These are phyloP conservation scores for Poeciliopsis occidentalis DNA, from an alignment of 2,113 vertebrate species.

Conservation along the genomic window DNA sequence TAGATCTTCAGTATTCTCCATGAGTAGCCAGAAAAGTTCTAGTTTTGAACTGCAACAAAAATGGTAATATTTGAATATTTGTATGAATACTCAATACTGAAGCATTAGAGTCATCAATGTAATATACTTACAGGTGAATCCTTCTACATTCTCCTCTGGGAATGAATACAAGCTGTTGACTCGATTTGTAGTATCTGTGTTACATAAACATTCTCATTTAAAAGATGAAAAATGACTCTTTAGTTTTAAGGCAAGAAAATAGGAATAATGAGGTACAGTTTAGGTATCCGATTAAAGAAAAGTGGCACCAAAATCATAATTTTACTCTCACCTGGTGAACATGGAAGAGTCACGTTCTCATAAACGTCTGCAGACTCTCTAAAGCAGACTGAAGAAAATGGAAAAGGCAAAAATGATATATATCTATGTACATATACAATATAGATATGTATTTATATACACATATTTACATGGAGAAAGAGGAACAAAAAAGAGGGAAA, in stretches of 20 bases:
- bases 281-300: not conserved
- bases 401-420: not conserved
- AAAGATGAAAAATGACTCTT: not conserved
- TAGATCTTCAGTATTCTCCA: conserved; percentile 3
- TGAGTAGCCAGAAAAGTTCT: not conserved
- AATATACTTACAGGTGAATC: conserved; percentile 37
- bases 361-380: not conserved
- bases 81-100: not conserved
- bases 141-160: not conserved
- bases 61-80: conserved; percentile 5
- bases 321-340: conserved; percentile 1
- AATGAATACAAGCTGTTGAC: not conserved
- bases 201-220: not conserved
- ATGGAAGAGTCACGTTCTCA: not conserved
- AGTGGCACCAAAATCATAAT: not conserved
- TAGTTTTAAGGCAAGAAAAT: not conserved
- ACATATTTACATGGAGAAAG: too few species aligned
- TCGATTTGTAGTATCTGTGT: not conserved
- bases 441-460: too few species aligned
- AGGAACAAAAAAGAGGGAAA: too few species aligned
- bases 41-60: conserved; percentile 32
- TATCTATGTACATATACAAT: too few species aligned
- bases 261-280: not conserved
- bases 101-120: not conserved
- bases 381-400: not conserved